phyloP scores from a whole-genome alignment of 2,113 vertebrate genomes.

The Azemiops feae region DNA sequence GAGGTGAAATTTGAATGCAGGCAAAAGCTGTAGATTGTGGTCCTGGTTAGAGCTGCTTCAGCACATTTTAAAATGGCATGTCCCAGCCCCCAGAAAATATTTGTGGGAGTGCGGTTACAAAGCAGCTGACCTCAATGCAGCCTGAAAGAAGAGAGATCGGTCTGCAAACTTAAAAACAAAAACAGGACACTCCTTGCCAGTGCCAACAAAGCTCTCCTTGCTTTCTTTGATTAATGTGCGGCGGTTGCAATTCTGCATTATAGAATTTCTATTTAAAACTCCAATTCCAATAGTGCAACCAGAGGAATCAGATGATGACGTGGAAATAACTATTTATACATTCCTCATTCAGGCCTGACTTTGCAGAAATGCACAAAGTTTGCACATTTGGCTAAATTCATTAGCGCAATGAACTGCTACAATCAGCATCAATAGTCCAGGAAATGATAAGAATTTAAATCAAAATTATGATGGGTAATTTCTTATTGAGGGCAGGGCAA shows the following conservation, averaged over 20 bases:
- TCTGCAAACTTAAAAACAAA: neutral
- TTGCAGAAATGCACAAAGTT: conserved; percentile 27
- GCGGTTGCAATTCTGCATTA: conserved; percentile 39
- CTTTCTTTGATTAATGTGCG: conserved; percentile 14
- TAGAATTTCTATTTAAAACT: neutral
- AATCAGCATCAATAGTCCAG: conserved; percentile 6
- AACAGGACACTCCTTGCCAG: neutral
- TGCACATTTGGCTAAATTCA: conserved; percentile 23
- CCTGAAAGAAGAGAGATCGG: conserved; percentile 13
- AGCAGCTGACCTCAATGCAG: conserved; percentile 18
- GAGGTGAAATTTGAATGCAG: neutral
- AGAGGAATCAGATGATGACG: conserved; percentile 32
- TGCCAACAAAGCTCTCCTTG: neutral
- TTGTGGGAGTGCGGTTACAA: conserved; percentile 31
- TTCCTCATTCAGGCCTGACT: conserved; percentile 39
- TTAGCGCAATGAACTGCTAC: conserved; percentile 24
- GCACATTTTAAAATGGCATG: neutral
- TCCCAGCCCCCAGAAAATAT: conserved; percentile 12
- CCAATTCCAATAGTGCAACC: conserved; percentile 11
- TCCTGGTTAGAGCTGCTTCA: conserved; percentile 13
- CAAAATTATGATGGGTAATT: conserved; percentile 23
- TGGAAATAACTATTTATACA: conserved; percentile 31
- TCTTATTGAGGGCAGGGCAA: neutral
- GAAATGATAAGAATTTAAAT: neutral
- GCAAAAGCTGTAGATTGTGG: conserved; percentile 15